phyloP scores from a whole-genome alignment of 2,797 vertebrate genomes.

The Pempheris klunzingeri region DNA sequence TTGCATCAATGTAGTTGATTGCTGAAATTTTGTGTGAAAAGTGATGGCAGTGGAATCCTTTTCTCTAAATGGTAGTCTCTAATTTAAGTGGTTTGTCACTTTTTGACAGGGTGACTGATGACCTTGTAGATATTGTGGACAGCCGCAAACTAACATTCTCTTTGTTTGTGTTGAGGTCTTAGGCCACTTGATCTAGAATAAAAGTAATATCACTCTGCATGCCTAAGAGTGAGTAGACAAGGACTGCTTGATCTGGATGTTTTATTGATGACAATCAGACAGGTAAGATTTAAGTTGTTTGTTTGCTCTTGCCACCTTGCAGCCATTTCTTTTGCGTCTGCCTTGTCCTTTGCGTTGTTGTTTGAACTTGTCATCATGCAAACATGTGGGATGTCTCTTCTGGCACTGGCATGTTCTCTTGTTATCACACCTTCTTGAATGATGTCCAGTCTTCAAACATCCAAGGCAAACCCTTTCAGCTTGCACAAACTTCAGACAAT shows the following conservation, averaged over 20 bases:
- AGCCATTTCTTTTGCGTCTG: background rate
- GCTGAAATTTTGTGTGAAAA: slow-evolving; percentile 16
- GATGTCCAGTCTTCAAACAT: slow-evolving; percentile 27
- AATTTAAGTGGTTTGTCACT: background rate
- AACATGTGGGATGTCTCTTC: slow-evolving; percentile 33
- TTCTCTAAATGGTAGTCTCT: slow-evolving; percentile 14
- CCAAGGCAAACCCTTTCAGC: slow-evolving; percentile 31
- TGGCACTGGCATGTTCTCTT: slow-evolving; percentile 33
- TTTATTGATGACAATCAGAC: slow-evolving; percentile 8
- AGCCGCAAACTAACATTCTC: background rate
- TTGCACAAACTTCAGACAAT: slow-evolving; percentile 16
- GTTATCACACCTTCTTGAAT: slow-evolving; percentile 11
- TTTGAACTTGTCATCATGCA: slow-evolving; percentile 23
- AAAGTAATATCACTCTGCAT: background rate
- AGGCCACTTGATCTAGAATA: background rate
- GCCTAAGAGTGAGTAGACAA: slow-evolving; percentile 2
- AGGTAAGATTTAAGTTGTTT: background rate
- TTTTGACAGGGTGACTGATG: slow-evolving; percentile 3
- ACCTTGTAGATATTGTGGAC: slow-evolving; percentile 2
- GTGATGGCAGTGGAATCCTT: background rate
- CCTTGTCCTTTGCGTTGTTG: background rate
- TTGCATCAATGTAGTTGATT: slow-evolving; percentile 14
- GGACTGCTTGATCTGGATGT: slow-evolving; percentile 3
- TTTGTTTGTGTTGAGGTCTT: background rate
- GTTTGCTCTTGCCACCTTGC: background rate